Base-by-base conservation (phyloP, 2,888 invertebrate species). In the Phaedon cochleariae region DNA sequence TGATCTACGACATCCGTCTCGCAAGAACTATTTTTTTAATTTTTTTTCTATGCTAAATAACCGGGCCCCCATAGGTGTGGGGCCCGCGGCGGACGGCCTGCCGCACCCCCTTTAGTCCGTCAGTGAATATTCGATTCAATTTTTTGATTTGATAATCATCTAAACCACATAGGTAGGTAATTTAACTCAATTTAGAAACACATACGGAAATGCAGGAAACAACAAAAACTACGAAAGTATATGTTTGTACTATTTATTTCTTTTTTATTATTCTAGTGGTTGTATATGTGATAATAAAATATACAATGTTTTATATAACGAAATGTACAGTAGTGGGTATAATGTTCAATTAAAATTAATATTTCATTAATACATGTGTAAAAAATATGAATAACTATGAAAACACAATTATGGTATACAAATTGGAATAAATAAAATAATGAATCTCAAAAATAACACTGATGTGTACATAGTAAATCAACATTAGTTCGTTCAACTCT, bases 311-410 rank as follows among this genome's bases (percentile, higher is more conserved):
- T 52, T 21, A 41, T 51, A 45, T 57, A 60, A 60, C 60, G 52
- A 29, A 60, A 65, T 65, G 64, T 61, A 65, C 60, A 64, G 48
- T 41, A n/a, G n/a, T n/a, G n/a, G n/a, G n/a, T n/a, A n/a, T n/a
- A n/a, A n/a, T n/a, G n/a, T n/a, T n/a, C n/a, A 48, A 57, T 52
- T 21, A 41, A 20, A 34, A 15, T 53, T n/a, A 31, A 52, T 55
- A 55, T 34, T 34, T 34, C 26, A 26, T 5, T 34, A 34, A 34
- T 34, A 34, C 34, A 34, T 10, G 6, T 34, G 12, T 34, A 34
- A 34, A 34, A 12, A 34, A 34, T 34, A 7, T 6, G 10, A 34
- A 34, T 34, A 34, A 9, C 12, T 10, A 34, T n/a, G n/a, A n/a
- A n/a, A n/a, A n/a, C n/a, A n/a, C n/a, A n/a, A n/a, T n/a, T n/a